Percentiles rank a stretch among this genome's conserved stretches.
Evolutionary conservation across 2,113 vertebrate genomes (phyloP).

Genomic region (Hippopotamus amphibius): DNA sequence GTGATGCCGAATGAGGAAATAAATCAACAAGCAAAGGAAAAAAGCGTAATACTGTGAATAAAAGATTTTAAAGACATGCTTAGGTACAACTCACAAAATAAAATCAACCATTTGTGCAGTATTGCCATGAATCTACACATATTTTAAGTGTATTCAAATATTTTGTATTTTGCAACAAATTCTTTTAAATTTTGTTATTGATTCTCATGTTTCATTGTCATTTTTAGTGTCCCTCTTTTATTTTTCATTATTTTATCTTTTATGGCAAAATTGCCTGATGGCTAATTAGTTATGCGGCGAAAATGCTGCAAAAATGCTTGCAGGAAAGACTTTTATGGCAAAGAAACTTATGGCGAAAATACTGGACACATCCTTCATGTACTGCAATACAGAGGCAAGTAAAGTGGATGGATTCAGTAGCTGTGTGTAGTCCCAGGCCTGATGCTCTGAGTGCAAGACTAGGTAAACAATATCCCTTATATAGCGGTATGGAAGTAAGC

Average conservation of each 20-base stretch:
- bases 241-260: not conserved
- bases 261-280: not conserved
- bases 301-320: not conserved
- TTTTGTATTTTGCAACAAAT: not conserved
- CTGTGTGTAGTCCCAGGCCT: not conserved
- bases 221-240: not conserved
- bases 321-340: not conserved
- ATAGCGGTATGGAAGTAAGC: not conserved
- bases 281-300: not conserved
- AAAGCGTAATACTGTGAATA: not conserved
- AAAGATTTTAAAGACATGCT: not conserved
- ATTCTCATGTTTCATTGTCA: not conserved
- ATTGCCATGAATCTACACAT: not conserved
- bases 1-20: not conserved
- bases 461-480: not conserved
- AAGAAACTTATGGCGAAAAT: accelerated
- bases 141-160: not conserved
- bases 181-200: not conserved
- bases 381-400: not conserved
- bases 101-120: not conserved
- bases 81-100: not conserved
- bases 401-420: not conserved
- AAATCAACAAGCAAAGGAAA: not conserved
- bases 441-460: not conserved
- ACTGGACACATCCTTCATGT: not conserved